A percentile compares a stretch with the other conserved stretches of the same genome.
Conservation (phyloP, 2,113 vertebrate species). For the Oryzias melastigma region DNA sequence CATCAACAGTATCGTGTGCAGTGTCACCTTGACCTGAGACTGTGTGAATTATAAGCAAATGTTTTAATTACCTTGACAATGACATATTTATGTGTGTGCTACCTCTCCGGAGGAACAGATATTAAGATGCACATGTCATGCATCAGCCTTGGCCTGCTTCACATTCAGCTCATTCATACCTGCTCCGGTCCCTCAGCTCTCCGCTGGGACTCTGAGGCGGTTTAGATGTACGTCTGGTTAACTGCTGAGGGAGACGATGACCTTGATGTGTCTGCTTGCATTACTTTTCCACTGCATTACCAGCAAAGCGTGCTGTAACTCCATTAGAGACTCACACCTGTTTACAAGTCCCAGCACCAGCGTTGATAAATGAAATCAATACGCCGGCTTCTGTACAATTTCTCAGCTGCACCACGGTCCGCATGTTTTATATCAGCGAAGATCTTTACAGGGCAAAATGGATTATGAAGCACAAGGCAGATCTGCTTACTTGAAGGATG, state of each 20-base stretch:
- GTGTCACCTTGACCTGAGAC: too few relatives aligned
- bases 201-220: constrained; percentile 2
- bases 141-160: constrained; percentile 32
- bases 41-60: constrained; percentile 19
- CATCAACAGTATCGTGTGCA: too few relatives aligned
- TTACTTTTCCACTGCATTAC: constrained; percentile 51
- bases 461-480: constrained; percentile 42
- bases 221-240: constrained; percentile 32
- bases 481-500: constrained; percentile 45
- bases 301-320: constrained; percentile 38
- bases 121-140: constrained; percentile 11
- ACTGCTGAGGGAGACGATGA: constrained; percentile 26
- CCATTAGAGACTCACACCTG: constrained; percentile 48
- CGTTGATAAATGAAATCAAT: constrained; percentile 60
- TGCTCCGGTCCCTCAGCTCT: constrained; percentile 38
- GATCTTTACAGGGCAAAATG: constrained; percentile 20
- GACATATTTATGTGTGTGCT: constrained; percentile 33
- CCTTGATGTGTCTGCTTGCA: constrained; percentile 57
- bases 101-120: constrained; percentile 19
- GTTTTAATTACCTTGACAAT: constrained; percentile 36
- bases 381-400: constrained; percentile 33
- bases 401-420: constrained; percentile 5
- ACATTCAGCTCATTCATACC: constrained; percentile 29
- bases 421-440: constrained; percentile 26
- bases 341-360: constrained; percentile 49